Conservation (phyloP, 2,888 invertebrate genomes). For the Ormyrus thymus region DNA sequence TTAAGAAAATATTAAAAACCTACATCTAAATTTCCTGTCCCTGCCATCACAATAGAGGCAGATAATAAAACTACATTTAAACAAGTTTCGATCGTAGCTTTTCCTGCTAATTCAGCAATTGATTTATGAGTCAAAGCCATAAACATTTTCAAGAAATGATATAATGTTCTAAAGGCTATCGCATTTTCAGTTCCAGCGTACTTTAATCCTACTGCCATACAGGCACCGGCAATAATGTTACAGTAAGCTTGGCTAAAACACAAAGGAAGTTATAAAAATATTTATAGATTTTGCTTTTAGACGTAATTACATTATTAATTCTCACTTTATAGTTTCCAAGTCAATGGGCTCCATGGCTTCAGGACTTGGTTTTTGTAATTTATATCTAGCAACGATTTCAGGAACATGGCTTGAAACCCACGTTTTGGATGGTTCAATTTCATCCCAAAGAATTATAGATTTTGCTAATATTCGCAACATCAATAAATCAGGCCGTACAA, state of each 20-base stretch:
- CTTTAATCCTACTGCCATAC: slow-evolving; percentile 93
- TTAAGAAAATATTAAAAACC: slow-evolving; percentile 21
- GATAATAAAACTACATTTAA: slow-evolving; percentile 89
- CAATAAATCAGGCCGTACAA: slow-evolving; percentile 93
- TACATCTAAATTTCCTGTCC: slow-evolving; percentile 90
- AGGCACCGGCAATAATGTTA: slow-evolving; percentile 95
- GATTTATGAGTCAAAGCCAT: slow-evolving; percentile 82
- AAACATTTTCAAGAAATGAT: slow-evolving; percentile 84
- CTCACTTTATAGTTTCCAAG: slow-evolving; percentile 94
- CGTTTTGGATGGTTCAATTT: slow-evolving; percentile 85
- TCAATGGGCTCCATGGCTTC: slow-evolving; percentile 82
- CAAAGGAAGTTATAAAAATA: background rate
- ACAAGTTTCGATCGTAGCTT: slow-evolving; percentile 92
- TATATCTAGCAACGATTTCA: slow-evolving; percentile 83
- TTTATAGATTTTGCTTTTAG: background rate
- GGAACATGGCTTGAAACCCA: slow-evolving; percentile 93
- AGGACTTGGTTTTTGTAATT: slow-evolving; percentile 84
- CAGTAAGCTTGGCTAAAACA: slow-evolving; percentile 92
- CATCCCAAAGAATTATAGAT: slow-evolving; percentile 91
- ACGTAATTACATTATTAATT: slow-evolving; percentile 37
- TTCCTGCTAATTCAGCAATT: slow-evolving; percentile 91
- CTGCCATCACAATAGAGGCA: slow-evolving; percentile 93
- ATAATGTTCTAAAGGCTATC: slow-evolving; percentile 86
- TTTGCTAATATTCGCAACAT: slow-evolving; percentile 87
- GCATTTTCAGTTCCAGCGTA: slow-evolving; percentile 94